These are phyloP conservation scores for Drosophila nebulosa DNA, from an alignment of 1,140 invertebrate species.

Conservation along the genomic window DNA sequence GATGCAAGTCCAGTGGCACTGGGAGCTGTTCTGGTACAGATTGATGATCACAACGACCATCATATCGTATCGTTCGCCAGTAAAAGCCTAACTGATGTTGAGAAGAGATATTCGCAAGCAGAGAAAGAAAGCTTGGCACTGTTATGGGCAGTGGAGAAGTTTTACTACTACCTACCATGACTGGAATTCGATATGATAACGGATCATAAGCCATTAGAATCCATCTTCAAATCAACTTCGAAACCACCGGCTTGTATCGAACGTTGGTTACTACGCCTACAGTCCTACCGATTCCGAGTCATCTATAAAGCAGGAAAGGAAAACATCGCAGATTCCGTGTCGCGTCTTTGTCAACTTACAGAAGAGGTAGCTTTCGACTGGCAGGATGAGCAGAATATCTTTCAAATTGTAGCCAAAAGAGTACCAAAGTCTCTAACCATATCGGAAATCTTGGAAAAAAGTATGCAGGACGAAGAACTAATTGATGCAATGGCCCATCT, in stretches of 20 bases:
- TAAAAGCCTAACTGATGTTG: conserved; percentile 15
- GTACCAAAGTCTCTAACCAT: conserved; percentile 15
- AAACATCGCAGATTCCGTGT: conserved; percentile 17
- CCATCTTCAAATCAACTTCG: conserved; percentile 20
- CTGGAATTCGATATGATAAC: conserved; percentile 14
- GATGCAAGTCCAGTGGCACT: conserved; percentile 19
- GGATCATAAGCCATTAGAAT: conserved; percentile 6
- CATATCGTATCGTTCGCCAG: conserved; percentile 26
- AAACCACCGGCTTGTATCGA: conserved; percentile 7
- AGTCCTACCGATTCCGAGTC: conserved; percentile 3
- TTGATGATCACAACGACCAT: conserved; percentile 6
- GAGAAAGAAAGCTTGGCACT: conserved; percentile 4
- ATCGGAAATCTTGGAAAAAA: conserved; percentile 8
- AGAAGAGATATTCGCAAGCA: conserved; percentile 18
- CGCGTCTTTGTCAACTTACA: not conserved
- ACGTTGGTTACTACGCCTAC: not conserved
- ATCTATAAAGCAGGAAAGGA: conserved; percentile 11
- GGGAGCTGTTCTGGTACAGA: conserved; percentile 14
- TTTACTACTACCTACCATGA: conserved; percentile 15
- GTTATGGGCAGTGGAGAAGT: conserved; percentile 4
- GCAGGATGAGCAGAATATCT: conserved; percentile 7
- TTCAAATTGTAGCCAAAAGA: not conserved
- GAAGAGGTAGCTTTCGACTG: not conserved
- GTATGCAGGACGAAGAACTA: conserved; percentile 22
- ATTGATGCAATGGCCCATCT: conserved; percentile 18